phyloP scores from a whole-genome alignment of 2,113 vertebrate genomes.

The Rhagologus leucostigma region DNA sequence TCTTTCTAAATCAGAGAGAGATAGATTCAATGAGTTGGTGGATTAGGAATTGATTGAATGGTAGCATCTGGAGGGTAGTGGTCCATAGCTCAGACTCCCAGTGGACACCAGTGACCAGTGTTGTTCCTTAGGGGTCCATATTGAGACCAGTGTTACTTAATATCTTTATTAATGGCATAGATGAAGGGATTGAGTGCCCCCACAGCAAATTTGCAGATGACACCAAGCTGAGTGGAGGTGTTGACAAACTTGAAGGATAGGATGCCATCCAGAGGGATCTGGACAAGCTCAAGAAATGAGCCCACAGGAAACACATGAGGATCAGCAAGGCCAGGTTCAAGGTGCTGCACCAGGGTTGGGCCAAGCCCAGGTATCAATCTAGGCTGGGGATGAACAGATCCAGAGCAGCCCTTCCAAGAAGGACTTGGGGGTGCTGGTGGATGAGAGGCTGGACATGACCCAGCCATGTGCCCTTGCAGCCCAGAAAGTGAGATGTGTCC shows the following conservation, averaged over 20 bases:
- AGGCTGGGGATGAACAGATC: background rate
- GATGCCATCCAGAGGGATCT: background rate
- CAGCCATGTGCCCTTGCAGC: background rate
- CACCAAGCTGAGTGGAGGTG: background rate
- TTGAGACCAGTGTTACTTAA: background rate
- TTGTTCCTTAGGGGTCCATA: background rate
- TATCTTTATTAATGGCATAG: background rate
- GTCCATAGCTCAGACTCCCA: background rate
- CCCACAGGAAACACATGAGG: background rate
- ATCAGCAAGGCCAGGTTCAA: background rate
- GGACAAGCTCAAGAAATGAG: background rate
- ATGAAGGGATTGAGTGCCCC: background rate
- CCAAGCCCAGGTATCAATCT: rapidly evolving
- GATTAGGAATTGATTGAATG: background rate
- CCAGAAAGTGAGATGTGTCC: rapidly evolving
- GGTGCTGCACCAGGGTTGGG: background rate
- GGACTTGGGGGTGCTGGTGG: background rate
- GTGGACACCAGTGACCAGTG: background rate
- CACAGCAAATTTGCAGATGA: background rate
- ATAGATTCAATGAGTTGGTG: background rate
- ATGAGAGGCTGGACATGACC: background rate
- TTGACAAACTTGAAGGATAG: background rate
- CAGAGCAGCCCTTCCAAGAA: rapidly evolving
- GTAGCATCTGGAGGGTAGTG: background rate
- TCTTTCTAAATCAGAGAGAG: background rate